Percentiles rank a stretch among this genome's conserved stretches.
Conservation (phyloP, 23 tunicate species). For the Diplosoma virens region DNA sequence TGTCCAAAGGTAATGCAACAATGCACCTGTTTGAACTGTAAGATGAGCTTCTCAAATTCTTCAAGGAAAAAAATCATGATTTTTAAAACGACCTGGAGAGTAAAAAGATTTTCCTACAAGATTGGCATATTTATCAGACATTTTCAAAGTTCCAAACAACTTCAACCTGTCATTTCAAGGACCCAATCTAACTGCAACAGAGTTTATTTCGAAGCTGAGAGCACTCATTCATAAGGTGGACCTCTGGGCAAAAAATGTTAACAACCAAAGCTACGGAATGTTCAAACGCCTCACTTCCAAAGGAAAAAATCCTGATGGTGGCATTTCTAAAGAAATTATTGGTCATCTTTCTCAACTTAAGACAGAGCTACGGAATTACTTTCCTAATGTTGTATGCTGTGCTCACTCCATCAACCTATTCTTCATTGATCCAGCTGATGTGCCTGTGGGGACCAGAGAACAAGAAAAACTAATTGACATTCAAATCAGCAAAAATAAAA, state of each 20-base stretch:
- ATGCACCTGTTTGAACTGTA: conserved; percentile 66
- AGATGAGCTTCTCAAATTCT: conserved; percentile 54
- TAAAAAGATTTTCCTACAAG: conserved; percentile 47
- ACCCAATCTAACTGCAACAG: conserved; percentile 47
- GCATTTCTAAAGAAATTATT: conserved; percentile 46
- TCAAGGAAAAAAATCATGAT: conserved; percentile 53
- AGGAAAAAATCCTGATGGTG: conserved; percentile 37
- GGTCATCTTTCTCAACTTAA: conserved; percentile 41
- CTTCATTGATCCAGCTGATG: conserved; percentile 36
- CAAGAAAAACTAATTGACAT: conserved; percentile 57
- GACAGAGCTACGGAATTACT: conserved; percentile 50
- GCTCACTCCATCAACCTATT: conserved; percentile 48
- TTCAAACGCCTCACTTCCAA: conserved; percentile 39
- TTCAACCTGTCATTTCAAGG: conserved; percentile 63
- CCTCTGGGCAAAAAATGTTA: conserved; percentile 53
- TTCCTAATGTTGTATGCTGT: conserved; percentile 48
- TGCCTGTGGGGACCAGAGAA: conserved; percentile 61
- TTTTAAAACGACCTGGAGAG: conserved; percentile 37
- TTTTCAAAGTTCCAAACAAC: conserved; percentile 49
- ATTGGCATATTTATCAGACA: conserved; percentile 64
- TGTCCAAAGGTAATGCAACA: conserved; percentile 63
- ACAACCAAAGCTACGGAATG: conserved; percentile 64
- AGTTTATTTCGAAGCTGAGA: conserved; percentile 33
- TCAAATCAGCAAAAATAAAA: conserved; percentile 50
- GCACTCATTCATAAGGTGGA: conserved; percentile 61